Base-by-base conservation (phyloP, 1,140 invertebrate genomes). In the Drosophila simulans region DNA sequence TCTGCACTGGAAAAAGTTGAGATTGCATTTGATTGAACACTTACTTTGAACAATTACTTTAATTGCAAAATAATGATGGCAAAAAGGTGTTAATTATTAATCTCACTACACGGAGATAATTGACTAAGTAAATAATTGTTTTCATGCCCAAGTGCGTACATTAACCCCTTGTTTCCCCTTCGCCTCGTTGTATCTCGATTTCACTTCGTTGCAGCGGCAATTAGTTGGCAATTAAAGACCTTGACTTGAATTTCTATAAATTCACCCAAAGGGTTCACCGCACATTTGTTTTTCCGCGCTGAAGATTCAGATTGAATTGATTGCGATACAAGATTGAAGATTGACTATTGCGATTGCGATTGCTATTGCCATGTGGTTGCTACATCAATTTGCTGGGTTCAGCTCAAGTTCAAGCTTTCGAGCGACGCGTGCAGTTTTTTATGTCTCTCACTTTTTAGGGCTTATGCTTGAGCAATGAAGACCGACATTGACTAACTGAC, bases 141-240 rank as follows among this genome's bases (percentile, higher is more conserved):
- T 51, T 51, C 48, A 51, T 51, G 27, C n/a, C n/a, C 15, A 4
- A 51, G 25, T 31, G 15, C 20, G 45, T 31, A 34, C 15, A 20
- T 11, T 49, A 43, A 40, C 10, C 43, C 27, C 42, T 5, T 13
- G 0, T 20, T 31, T 12, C 31, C 31, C 49, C 52, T 65, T 59
- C 45, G 42, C 57, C 35, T 70, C 37, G 59, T 46, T 60, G 57
- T 58, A 62, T 22, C 51, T 43, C 37, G 68, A 72, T 74, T 74
- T 75, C 72, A 35, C 71, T 65, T 27, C 17, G 22, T n/a, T 48
- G 64, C 64, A 69, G 51, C 39, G 70, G 40, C 64, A 88, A 88
- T 88, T 82, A 79, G 71, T 66, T 40, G 57, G 56, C 63, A 79
- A 79, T 68, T 71, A 76, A 73, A 82, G 71, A 57, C 83, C 83